These are phyloP conservation scores for Phocoena phocoena DNA, from an alignment of 2,113 vertebrate genomes.

Conservation along the genomic window DNA sequence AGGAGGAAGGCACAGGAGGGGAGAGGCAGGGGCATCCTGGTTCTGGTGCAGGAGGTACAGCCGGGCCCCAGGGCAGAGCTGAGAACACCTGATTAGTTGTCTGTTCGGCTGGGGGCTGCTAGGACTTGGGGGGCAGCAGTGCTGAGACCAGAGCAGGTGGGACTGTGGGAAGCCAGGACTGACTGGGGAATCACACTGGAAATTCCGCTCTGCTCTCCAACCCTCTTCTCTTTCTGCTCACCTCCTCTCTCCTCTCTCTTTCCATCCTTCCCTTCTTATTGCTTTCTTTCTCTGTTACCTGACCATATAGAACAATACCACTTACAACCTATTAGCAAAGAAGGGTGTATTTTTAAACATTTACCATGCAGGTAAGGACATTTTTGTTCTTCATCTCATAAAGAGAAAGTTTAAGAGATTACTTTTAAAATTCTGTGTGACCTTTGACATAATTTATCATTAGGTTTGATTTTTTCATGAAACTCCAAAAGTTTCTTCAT, in stretches of 20 bases:
- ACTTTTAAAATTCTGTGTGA: neutral
- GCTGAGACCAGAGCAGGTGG: neutral
- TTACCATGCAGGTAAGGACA: neutral
- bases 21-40: neutral
- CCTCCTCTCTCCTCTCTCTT: neutral
- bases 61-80: neutral
- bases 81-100: neutral
- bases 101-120: neutral
- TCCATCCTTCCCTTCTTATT: neutral
- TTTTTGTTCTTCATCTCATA: neutral
- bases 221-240: neutral
- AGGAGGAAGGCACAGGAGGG: neutral
- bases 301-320: neutral
- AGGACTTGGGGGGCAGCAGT: neutral
- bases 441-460: neutral
- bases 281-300: neutral
- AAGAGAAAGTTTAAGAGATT: neutral
- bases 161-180: rapidly evolving
- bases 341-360: neutral
- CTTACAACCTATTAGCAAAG: neutral
- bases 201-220: neutral
- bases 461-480: neutral
- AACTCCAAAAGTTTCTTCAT: neutral
- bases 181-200: neutral
- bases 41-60: neutral